phyloP scores from a whole-genome alignment of 1,140 invertebrate species.

The Leptinotarsa texana region DNA sequence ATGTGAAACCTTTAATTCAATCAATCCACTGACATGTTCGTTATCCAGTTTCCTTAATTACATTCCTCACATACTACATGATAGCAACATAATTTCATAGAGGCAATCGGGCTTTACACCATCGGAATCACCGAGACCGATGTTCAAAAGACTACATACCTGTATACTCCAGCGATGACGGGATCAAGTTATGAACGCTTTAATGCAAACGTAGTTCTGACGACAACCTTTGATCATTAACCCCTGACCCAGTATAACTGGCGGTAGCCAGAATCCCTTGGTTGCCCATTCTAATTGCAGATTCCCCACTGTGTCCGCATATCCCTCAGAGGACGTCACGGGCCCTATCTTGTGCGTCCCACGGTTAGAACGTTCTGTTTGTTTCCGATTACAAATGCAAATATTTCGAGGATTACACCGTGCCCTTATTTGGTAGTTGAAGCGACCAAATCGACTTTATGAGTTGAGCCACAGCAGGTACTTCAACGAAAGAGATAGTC shows the following conservation, averaged over 20 bases:
- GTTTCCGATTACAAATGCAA: constrained; percentile 25
- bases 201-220: background rate
- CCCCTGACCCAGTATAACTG: background rate
- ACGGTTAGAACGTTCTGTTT: constrained; percentile 22
- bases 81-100: too few species aligned
- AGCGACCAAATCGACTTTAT: background rate
- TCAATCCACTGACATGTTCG: too few species aligned
- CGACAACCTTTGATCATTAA: constrained; percentile 6
- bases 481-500: too few species aligned
- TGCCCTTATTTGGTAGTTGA: background rate
- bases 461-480: background rate
- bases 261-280: background rate
- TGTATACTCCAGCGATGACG: background rate
- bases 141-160: background rate
- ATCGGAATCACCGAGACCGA: too few species aligned
- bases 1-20: too few species aligned
- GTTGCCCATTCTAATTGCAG: constrained; percentile 2
- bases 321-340: constrained; percentile 4
- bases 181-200: background rate
- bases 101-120: too few species aligned
- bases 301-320: background rate
- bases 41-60: too few species aligned
- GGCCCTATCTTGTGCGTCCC: constrained; percentile 5
- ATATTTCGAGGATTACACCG: constrained; percentile 22
- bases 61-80: too few species aligned